These are phyloP conservation scores for Promerops cafer DNA, from an alignment of 2,113 vertebrate genomes.

Conservation along the genomic window DNA sequence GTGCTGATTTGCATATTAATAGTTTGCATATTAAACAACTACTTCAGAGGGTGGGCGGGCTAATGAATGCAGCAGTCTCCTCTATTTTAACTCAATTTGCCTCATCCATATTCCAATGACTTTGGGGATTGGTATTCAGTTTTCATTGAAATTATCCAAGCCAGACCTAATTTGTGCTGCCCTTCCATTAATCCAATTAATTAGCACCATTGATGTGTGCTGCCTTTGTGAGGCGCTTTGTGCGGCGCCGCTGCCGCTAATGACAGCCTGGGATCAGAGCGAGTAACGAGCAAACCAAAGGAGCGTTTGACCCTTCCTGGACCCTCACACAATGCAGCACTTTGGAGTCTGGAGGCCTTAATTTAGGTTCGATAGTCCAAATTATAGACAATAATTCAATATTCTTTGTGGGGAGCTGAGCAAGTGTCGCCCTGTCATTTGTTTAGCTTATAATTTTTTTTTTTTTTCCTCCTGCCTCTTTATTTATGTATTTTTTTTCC, in stretches of 20 bases:
- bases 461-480: background rate
- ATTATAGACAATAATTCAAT: conserved; percentile 51
- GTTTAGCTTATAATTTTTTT: conserved; percentile 6
- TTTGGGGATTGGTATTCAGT: conserved; percentile 85
- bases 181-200: conserved; percentile 98
- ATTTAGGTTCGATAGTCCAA: conserved; percentile 27
- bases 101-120: conserved; percentile 94
- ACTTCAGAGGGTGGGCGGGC: conserved; percentile 95
- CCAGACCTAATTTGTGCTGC: conserved; percentile 85
- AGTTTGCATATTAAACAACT: conserved; percentile 96
- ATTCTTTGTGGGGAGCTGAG: conserved; percentile 17
- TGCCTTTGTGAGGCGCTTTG: conserved; percentile 86
- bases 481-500: background rate
- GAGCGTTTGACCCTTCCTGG: conserved; percentile 64
- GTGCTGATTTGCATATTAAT: conserved; percentile 96
- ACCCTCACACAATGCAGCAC: conserved; percentile 32
- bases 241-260: conserved; percentile 72
- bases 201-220: conserved; percentile 88
- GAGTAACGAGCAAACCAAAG: conserved; percentile 68
- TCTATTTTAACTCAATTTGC: conserved; percentile 97
- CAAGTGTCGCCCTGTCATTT: conserved; percentile 5
- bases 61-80: conserved; percentile 94
- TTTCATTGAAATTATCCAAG: conserved; percentile 87
- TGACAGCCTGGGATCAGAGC: conserved; percentile 67
- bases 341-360: conserved; percentile 9